phyloP scores from a whole-genome alignment of 2,113 vertebrate genomes.

The Charadrius vociferus region DNA sequence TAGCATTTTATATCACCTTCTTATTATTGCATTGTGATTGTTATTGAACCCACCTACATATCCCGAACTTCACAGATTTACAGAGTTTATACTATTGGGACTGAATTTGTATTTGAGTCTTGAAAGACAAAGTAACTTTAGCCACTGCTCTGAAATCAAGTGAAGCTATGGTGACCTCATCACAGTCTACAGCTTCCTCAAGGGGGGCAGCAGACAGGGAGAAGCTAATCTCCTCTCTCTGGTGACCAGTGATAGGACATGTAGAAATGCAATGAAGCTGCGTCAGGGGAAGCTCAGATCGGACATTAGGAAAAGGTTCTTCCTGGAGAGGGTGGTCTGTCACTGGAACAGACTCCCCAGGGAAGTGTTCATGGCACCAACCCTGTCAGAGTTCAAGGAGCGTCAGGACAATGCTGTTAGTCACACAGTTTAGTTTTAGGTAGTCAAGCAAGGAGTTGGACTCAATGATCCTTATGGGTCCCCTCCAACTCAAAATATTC shows the following conservation, averaged over 20 bases:
- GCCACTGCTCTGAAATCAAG: neutral
- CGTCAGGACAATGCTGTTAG: no score
- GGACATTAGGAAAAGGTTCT: neutral
- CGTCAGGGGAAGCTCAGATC: neutral
- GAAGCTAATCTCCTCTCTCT: neutral
- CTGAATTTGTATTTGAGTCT: neutral
- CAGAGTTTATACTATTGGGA: neutral
- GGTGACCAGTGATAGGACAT: no score
- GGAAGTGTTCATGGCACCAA: neutral
- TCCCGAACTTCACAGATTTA: neutral
- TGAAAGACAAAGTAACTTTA: neutral
- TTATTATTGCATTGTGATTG: neutral
- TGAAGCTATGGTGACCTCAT: neutral
- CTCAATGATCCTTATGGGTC: neutral
- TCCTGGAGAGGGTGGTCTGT: neutral
- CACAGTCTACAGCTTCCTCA: neutral
- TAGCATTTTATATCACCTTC: neutral
- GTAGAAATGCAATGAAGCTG: neutral
- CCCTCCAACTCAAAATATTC: neutral
- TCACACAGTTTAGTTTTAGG: no score
- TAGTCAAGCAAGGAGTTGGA: neutral
- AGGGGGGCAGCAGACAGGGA: rapidly evolving
- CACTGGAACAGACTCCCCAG: neutral
- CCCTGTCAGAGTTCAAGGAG: neutral
- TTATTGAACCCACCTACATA: neutral